phyloP scores from a whole-genome alignment of 2,113 vertebrate genomes.

The Coturnix japonica region DNA sequence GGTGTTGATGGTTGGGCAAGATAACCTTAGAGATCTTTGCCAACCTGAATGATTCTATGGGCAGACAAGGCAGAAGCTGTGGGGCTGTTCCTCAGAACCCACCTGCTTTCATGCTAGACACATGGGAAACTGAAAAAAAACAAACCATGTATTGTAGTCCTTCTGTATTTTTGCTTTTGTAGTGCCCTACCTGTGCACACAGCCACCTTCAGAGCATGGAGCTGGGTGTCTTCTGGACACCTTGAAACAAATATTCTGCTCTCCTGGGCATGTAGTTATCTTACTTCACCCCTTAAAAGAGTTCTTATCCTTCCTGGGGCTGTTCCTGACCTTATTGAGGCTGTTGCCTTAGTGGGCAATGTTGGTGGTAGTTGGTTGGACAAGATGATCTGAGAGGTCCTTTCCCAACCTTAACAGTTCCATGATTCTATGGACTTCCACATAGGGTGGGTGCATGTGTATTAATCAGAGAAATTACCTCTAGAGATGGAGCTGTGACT shows the following conservation, averaged over 20 bases:
- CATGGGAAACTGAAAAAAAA: not conserved
- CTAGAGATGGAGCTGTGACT: not conserved
- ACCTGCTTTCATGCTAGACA: not conserved
- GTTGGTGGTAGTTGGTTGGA: no score
- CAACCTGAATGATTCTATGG: not conserved
- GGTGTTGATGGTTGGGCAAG: no score
- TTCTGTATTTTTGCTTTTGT: not conserved
- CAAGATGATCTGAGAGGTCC: no score
- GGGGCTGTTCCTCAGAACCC: not conserved
- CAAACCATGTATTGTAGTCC: not conserved
- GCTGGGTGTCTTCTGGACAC: not conserved
- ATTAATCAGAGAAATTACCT: not conserved
- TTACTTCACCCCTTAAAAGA: not conserved
- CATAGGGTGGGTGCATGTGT: rapidly evolving
- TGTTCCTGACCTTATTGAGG: not conserved
- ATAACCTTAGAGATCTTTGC: no score
- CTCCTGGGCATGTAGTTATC: rapidly evolving
- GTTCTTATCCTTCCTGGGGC: not conserved
- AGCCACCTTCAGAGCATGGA: rapidly evolving
- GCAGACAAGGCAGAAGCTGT: not conserved
- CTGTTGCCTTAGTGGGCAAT: no score
- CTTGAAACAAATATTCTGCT: not conserved
- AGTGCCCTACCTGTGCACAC: rapidly evolving
- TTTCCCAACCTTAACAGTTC: no score
- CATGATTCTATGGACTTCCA: not conserved